phyloP scores from a whole-genome alignment of 2,888 invertebrate genomes.

The Agrotis exclamationis region DNA sequence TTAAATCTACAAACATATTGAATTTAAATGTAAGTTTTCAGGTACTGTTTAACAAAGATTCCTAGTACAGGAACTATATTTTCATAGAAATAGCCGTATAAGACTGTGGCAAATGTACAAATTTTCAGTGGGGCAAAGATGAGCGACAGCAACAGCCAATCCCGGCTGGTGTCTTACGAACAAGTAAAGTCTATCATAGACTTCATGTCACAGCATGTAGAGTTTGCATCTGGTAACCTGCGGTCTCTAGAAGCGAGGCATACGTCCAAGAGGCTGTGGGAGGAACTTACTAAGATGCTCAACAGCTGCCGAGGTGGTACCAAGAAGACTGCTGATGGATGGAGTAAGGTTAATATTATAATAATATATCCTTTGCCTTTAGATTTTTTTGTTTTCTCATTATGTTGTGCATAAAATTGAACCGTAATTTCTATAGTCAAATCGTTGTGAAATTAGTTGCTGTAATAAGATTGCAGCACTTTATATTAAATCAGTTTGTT shows the following conservation, averaged over 20 bases:
- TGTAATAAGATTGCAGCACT: too few relatives aligned
- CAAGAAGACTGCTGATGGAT: conserved; percentile 77
- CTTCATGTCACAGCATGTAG: conserved; percentile 81
- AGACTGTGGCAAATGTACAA: background rate
- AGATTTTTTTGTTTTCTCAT: background rate
- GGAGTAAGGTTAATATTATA: conserved; percentile 80
- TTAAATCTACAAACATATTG: background rate
- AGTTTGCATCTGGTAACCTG: conserved; percentile 78
- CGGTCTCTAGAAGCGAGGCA: conserved; percentile 79
- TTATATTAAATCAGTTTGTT: background rate
- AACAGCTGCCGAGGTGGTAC: conserved; percentile 75
- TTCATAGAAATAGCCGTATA: background rate
- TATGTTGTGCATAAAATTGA: background rate
- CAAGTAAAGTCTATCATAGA: conserved; percentile 81
- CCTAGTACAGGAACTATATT: background rate
- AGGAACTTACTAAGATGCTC: conserved; percentile 75
- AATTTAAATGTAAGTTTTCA: background rate
- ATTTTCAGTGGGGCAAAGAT: conserved; percentile 47
- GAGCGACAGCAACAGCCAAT: conserved; percentile 63
- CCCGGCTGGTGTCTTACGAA: conserved; percentile 77
- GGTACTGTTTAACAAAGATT: background rate
- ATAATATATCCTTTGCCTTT: background rate
- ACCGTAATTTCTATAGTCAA: background rate
- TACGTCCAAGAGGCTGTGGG: conserved; percentile 79
- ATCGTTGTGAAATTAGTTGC: too few relatives aligned